Evolutionary conservation across 2,888 invertebrate species (phyloP), one percentile per base, ranked within the genome.

Genomic region (Suillia variegata): DNA sequence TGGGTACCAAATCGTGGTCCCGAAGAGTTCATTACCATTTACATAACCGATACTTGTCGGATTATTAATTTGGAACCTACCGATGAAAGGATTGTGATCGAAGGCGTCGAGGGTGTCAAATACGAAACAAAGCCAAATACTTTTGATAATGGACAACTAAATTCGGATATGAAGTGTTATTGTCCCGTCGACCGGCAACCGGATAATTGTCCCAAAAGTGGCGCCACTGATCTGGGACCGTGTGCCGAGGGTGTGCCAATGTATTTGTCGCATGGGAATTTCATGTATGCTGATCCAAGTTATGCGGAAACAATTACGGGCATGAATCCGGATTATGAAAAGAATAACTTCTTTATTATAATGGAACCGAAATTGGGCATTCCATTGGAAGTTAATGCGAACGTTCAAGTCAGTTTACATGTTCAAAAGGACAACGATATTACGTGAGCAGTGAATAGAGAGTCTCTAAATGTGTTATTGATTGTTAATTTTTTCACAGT

Each of bases 21-120:
- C 0, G 84, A 87, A 4, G 86, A 87, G 58, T 77, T 85, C 0
- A 80, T 92, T 2, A 80, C 85, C 1, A 80, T 94, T 62, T 94
- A 91, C 79, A 86, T 89, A 0, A 83, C 90, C 0, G 94, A 94
- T 79, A 83, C 93, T 57, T 93, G 94, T 85, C 88, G 92, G 87
- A 91, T 78, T 81, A 87, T 86, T 2, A 78, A 78, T 60, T 59
- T 82, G 33, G 76, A 75, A 20, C 78, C 73, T 0, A 62, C 73
- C 1, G 69, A 68, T 0, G 57, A 77, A 20, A 67, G 63, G 2
- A 54, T 66, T 2, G 68, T 65, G 1, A 56, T 70, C 15, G 68
- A 73, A 26, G 79, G 77, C 15, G 73, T 81, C 24, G 59, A 74
- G 48, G 79, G 64, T 62, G 78, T 62, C 72, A 80, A 64, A 64